A percentile compares a stretch with the other conserved stretches of the same genome.
Evolutionary conservation across 2,797 vertebrate species (phyloP).

Genomic region (Smutsia temminckii): DNA sequence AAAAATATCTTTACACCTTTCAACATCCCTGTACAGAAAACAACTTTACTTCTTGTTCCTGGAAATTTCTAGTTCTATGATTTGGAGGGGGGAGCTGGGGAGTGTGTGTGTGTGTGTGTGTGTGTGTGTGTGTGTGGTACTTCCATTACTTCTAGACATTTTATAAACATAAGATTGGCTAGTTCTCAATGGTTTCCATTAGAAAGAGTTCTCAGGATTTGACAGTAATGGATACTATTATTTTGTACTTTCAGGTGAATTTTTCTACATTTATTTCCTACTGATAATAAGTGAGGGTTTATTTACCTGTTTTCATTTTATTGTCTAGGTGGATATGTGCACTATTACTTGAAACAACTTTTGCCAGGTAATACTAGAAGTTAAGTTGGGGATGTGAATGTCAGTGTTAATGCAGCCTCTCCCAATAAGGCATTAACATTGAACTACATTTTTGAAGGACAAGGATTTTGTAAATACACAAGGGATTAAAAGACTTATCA

Average conservation of each 20-base stretch:
- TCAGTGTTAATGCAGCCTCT: neutral
- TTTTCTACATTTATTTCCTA: neutral
- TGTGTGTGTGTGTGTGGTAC: neutral
- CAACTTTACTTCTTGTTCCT: neutral
- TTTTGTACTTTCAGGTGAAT: neutral
- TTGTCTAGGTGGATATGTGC: neutral
- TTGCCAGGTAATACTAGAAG: neutral
- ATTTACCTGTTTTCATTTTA: constrained; percentile 7
- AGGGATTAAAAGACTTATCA: constrained; percentile 56
- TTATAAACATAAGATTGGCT: neutral
- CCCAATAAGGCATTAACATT: constrained; percentile 47
- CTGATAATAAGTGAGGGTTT: neutral
- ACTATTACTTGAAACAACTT: neutral
- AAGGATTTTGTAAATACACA: constrained; percentile 58
- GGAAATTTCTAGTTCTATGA: neutral
- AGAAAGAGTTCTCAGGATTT: neutral
- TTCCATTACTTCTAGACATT: neutral
- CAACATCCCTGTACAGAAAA: neutral
- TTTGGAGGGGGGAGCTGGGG: too few species aligned
- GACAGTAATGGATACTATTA: neutral
- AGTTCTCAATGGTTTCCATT: neutral
- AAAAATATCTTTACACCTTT: neutral
- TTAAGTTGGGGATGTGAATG: neutral
- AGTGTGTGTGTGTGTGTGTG: neutral
- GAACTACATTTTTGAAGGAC: constrained; percentile 69